Base-by-base conservation (phyloP, 2,888 invertebrate species). In the Hanleya hanleyi region DNA sequence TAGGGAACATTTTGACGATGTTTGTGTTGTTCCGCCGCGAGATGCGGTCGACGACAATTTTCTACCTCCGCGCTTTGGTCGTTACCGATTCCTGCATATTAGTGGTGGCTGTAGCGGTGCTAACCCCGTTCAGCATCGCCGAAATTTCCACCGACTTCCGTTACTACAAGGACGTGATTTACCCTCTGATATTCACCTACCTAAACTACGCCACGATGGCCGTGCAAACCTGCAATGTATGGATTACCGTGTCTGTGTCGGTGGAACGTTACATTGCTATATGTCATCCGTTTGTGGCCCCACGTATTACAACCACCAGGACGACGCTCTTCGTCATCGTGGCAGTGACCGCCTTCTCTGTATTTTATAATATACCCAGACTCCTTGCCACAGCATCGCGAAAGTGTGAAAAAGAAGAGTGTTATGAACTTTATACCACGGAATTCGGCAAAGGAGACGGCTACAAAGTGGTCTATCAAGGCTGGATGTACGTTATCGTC, bases 261-360 rank as follows among this genome's bases (percentile, higher is more conserved):
- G 83, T 87, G 35, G 88, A 89, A 73, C 81, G 89, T 1, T 89
- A 86, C 75, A 85, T 87, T 29, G 83, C 87, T 37, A 88, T 89
- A 47, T 89, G 89, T 72, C 84, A 86, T 67, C 89, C 89, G 22
- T 86, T 88, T 73, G 82, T 77, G 64, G 83, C 87, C 0, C 77
- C 83, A 26, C 77, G 81, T n/a, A 77, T 86, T 33, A 84, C 85
- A 68, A 85, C 83, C 6, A 83, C 83, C 50, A 77, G 71, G 7
- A 86, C 84, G 66, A 84, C 88, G 7, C 77, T 84, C 64, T 71
- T 85, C 49, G 79, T 84, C 33, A 81, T 88, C 3, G 73, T 78
- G 32, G 66, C 74, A 22, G 83, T 86, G 35, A 76, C 76, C 9
- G 38, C 81, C 37, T 51, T 84, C 15, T 85, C 87, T 5, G 70